phyloP scores from a whole-genome alignment of 2,888 invertebrate genomes.

The Eretmocerus hayati region DNA sequence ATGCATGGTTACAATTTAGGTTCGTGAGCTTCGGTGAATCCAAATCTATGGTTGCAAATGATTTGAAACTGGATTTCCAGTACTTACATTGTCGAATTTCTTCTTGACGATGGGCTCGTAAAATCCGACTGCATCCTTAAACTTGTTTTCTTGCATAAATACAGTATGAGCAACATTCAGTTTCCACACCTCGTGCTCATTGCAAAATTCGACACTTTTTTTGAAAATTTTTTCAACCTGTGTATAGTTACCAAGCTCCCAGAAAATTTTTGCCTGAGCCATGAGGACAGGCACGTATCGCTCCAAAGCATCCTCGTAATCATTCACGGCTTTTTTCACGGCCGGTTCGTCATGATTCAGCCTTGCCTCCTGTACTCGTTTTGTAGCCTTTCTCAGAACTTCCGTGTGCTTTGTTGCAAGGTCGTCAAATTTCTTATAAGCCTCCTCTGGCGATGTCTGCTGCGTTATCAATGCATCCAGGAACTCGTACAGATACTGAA shows the following conservation, averaged over 20 bases:
- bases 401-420: slow-evolving; percentile 88
- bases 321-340: slow-evolving; percentile 82
- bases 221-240: slow-evolving; percentile 96
- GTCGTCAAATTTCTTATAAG: slow-evolving; percentile 91
- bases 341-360: slow-evolving; percentile 82
- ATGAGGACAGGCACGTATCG: slow-evolving; percentile 96
- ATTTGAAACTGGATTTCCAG: too few relatives aligned
- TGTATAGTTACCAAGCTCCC: slow-evolving; percentile 92
- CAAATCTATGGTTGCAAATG: too few relatives aligned
- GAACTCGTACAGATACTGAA: slow-evolving; percentile 84
- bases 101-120: slow-evolving; percentile 97
- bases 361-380: slow-evolving; percentile 88
- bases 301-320: slow-evolving; percentile 85
- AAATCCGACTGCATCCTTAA: slow-evolving; percentile 95
- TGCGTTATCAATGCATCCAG: slow-evolving; percentile 94
- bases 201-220: slow-evolving; percentile 96
- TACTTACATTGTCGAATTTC: slow-evolving; percentile 76
- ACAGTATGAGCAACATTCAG: slow-evolving; percentile 97
- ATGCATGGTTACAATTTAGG: too few relatives aligned
- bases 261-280: slow-evolving; percentile 98
- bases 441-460: slow-evolving; percentile 94
- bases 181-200: slow-evolving; percentile 94
- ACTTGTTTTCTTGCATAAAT: slow-evolving; percentile 99
- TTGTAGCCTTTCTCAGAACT: slow-evolving; percentile 80
- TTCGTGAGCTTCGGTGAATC: too few relatives aligned